These are phyloP conservation scores for Myrmecophaga tridactyla DNA, from an alignment of 2,113 vertebrate species.

Conservation along the genomic window DNA sequence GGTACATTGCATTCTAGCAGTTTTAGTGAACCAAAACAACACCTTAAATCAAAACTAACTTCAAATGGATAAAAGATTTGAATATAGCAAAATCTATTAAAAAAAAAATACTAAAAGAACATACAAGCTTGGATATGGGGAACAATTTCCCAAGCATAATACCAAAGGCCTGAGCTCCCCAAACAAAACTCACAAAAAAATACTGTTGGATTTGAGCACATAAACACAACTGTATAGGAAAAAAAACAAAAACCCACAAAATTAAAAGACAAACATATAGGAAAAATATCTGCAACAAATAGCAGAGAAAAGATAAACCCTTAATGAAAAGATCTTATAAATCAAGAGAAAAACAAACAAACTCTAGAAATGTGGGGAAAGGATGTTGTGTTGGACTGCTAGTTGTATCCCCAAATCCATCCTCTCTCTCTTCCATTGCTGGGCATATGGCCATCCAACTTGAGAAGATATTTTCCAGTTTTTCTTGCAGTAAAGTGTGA, in stretches of 20 bases:
- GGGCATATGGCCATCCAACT: not conserved
- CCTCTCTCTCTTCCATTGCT: not conserved
- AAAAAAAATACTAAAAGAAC: slow-evolving; percentile 31
- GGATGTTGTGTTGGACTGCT: not conserved
- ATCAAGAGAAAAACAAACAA: slow-evolving; percentile 11
- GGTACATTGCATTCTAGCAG: no score
- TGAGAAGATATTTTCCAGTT: not conserved
- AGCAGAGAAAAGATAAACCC: not conserved
- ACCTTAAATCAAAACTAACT: slow-evolving; percentile 36
- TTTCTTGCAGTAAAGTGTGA: slow-evolving; percentile 3
- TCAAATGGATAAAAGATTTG: not conserved
- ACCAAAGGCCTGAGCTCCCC: not conserved
- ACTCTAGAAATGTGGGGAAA: not conserved
- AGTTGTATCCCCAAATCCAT: not conserved
- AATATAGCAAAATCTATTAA: not conserved
- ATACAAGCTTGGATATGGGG: not conserved
- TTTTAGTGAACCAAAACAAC: no score
- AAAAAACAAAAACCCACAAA: not conserved
- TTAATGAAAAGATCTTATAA: not conserved
- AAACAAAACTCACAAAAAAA: not conserved
- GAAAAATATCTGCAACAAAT: not conserved
- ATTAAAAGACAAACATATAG: not conserved
- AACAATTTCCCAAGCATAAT: not conserved
- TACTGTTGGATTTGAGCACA: not conserved
- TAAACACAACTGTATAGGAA: not conserved